Conservation (phyloP, 2,888 invertebrate species). For the Gerosis bhagava region DNA sequence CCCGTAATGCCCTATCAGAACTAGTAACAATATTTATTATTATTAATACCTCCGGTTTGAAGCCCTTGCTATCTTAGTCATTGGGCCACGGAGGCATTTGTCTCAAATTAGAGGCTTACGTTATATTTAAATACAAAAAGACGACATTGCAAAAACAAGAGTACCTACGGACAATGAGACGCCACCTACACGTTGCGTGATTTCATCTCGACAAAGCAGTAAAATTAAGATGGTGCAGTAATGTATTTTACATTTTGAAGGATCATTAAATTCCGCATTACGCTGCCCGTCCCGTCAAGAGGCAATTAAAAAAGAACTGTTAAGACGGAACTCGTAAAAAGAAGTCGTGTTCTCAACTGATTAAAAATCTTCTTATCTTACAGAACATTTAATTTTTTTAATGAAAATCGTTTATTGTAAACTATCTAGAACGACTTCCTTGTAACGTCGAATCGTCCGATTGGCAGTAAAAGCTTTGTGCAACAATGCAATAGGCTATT, state of each 20-base stretch:
- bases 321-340: slow-evolving; percentile 74
- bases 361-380: slow-evolving; percentile 69
- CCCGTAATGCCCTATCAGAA: too few species aligned
- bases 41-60: too few species aligned
- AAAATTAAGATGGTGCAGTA: too few species aligned
- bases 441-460: slow-evolving; percentile 33
- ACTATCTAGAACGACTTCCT: slow-evolving; percentile 40
- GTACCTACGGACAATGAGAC: slow-evolving; percentile 34
- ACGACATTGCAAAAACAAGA: slow-evolving; percentile 14
- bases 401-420: slow-evolving; percentile 55
- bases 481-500: too few species aligned
- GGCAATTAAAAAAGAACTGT: slow-evolving; percentile 79
- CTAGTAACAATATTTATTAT: too few species aligned
- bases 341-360: slow-evolving; percentile 75
- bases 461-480: too few species aligned
- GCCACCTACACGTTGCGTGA: slow-evolving; percentile 29
- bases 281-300: slow-evolving; percentile 63
- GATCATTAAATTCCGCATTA: slow-evolving; percentile 78
- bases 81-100: too few species aligned
- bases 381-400: slow-evolving; percentile 54
- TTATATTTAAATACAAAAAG: slow-evolving; percentile 26
- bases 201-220: slow-evolving; percentile 53
- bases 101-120: too few species aligned
- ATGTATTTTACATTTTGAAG: slow-evolving; percentile 79
- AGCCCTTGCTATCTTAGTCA: too few species aligned